Evolutionary conservation across 30 jellyfish, hydroid and myxozoan species (phyloP).

Genomic region (Nemopilema nomurai): DNA sequence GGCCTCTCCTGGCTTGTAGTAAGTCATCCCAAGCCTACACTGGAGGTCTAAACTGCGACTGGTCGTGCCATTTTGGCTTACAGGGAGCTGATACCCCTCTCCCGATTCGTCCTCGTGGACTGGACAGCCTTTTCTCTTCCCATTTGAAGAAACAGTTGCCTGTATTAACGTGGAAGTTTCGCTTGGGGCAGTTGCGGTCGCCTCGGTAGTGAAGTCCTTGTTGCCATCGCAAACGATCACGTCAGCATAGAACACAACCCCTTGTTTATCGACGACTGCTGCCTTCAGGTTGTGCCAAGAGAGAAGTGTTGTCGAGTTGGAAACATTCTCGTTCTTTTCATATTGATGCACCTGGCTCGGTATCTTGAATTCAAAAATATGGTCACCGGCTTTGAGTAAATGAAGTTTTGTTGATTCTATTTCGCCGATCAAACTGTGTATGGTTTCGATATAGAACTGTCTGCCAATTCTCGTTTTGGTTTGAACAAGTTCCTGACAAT

Average conservation of each 20-base stretch:
- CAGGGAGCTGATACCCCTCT: background rate
- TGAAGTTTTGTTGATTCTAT: slow-evolving; percentile 9
- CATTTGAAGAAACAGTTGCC: background rate
- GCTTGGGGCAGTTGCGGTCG: background rate
- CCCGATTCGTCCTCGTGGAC: background rate
- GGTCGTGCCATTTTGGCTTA: background rate
- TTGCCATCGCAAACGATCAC: background rate
- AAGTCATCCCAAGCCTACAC: slow-evolving; percentile 17
- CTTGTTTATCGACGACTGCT: slow-evolving; percentile 27
- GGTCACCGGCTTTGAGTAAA: slow-evolving; percentile 25
- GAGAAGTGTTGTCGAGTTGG: slow-evolving; percentile 19
- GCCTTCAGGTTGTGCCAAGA: slow-evolving; percentile 60
- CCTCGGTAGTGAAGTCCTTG: background rate
- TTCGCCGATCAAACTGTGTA: slow-evolving; percentile 36
- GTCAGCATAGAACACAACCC: slow-evolving; percentile 22
- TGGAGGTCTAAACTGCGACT: slow-evolving; percentile 4
- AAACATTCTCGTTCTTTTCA: background rate
- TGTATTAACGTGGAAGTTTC: background rate
- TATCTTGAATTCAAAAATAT: slow-evolving; percentile 25
- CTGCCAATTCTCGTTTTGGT: slow-evolving; percentile 50
- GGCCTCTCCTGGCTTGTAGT: slow-evolving; percentile 9
- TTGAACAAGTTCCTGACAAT: slow-evolving; percentile 18
- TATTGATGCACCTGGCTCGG: slow-evolving; percentile 2
- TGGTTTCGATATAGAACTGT: slow-evolving; percentile 51
- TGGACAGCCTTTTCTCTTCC: background rate